Evolutionary conservation across 2,797 vertebrate species (phyloP).

Genomic region (Ctenopoma multispine): DNA sequence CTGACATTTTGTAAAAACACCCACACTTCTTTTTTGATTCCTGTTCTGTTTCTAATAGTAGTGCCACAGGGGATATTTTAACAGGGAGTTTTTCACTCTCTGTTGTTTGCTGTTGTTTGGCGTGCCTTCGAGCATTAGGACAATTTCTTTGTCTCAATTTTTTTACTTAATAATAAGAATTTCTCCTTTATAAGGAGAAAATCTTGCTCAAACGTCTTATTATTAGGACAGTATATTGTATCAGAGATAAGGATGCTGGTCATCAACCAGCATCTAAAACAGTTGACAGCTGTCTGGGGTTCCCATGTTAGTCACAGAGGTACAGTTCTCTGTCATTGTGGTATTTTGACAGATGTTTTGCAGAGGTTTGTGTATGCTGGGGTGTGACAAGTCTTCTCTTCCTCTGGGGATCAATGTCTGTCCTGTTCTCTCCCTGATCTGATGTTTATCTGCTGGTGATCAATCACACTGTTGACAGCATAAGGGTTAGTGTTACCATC

Average conservation of each 20-base stretch:
- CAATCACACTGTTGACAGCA: conserved; percentile 82
- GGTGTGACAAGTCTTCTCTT: conserved; percentile 81
- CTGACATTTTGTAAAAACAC: conserved; percentile 50
- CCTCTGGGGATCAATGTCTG: conserved; percentile 83
- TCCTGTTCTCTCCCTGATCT: conserved; percentile 79
- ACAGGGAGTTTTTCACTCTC: conserved; percentile 51
- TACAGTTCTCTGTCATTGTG: conserved; percentile 73
- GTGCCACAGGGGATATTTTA: conserved; percentile 50
- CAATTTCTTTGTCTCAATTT: conserved; percentile 14
- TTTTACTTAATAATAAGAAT: background rate
- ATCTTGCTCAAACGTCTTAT: conserved; percentile 23
- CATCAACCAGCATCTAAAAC: conserved; percentile 62
- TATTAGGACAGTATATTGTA: conserved; percentile 2
- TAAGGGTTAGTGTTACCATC: conserved; percentile 77
- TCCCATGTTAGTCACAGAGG: conserved; percentile 73
- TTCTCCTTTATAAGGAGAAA: too few species aligned
- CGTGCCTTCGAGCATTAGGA: too few species aligned
- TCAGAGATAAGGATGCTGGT: conserved; percentile 42
- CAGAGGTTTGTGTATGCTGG: conserved; percentile 75
- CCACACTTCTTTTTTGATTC: conserved; percentile 57
- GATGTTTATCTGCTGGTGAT: conserved; percentile 84
- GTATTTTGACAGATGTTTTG: conserved; percentile 82
- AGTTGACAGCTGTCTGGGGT: conserved; percentile 73
- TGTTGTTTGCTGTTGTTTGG: conserved; percentile 62
- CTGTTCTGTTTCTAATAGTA: conserved; percentile 41